Evolutionary conservation across 2,888 invertebrate species (phyloP).

Genomic region (Arctia plantaginis): DNA sequence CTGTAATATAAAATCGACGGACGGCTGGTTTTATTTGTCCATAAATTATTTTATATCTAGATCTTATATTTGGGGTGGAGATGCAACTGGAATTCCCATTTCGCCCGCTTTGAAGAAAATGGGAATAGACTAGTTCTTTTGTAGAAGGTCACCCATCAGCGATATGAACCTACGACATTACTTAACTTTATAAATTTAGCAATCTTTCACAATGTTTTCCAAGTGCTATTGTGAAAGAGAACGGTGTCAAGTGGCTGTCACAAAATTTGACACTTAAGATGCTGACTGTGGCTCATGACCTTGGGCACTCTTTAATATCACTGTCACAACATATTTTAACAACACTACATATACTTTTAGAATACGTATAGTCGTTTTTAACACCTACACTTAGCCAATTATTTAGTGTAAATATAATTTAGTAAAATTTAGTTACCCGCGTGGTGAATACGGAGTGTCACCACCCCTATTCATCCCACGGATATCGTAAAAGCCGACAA

Average conservation of each 20-base stretch:
- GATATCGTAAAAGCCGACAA: too few species aligned
- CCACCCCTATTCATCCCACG: too few species aligned
- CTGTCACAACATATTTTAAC: background rate
- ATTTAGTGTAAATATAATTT: too few species aligned
- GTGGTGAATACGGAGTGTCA: too few species aligned
- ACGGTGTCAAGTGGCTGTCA: constrained; percentile 3
- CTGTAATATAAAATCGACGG: too few species aligned
- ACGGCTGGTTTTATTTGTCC: too few species aligned
- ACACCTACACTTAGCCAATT: background rate
- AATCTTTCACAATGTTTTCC: constrained; percentile 1
- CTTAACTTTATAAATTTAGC: background rate
- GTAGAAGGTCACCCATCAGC: background rate
- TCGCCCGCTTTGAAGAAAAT: background rate
- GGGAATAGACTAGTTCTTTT: background rate
- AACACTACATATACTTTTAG: background rate
- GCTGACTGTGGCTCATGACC: constrained; percentile 1
- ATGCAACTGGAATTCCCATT: too few species aligned
- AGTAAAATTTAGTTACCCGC: too few species aligned
- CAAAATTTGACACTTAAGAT: background rate
- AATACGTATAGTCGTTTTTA: background rate
- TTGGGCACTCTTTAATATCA: background rate
- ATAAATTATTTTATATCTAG: too few species aligned
- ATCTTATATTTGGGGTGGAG: too few species aligned
- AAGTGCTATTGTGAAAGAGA: constrained; percentile 5
- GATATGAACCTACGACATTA: background rate